phyloP scores from a whole-genome alignment of 2,888 invertebrate genomes.

The Pyrochroa serraticornis region DNA sequence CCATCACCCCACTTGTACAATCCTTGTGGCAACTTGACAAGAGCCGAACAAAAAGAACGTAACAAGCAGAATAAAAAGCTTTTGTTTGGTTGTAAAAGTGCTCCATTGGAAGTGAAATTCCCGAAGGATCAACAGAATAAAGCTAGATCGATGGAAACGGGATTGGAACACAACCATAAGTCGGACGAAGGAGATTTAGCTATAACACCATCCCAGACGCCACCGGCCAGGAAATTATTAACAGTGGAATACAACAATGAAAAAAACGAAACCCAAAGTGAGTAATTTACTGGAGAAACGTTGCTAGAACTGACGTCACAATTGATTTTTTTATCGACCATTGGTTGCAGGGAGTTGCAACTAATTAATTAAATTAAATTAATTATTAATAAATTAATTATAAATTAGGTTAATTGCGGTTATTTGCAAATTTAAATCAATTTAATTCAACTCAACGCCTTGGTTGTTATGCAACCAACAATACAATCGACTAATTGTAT shows the following conservation, averaged over 20 bases:
- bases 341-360: no score
- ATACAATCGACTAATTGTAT: no score
- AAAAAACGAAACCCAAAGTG: slow-evolving; percentile 21
- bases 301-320: no score
- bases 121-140: slow-evolving; percentile 32
- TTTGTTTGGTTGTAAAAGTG: slow-evolving; percentile 51
- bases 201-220: slow-evolving; percentile 8
- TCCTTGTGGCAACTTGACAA: slow-evolving; percentile 39
- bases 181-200: slow-evolving; percentile 8
- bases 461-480: no score
- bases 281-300: slow-evolving; percentile 1
- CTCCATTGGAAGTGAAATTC: slow-evolving; percentile 45
- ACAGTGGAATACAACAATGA: slow-evolving; percentile 21
- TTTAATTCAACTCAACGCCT: no score
- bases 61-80: slow-evolving; percentile 49
- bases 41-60: slow-evolving; percentile 31
- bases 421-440: no score
- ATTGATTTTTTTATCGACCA: no score
- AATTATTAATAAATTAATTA: no score
- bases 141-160: slow-evolving; percentile 28
- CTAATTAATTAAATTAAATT: no score
- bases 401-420: no score
- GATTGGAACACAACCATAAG: slow-evolving; percentile 8
- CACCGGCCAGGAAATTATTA: neutral
- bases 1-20: slow-evolving; percentile 55